phyloP scores from a whole-genome alignment of 2,113 vertebrate species.

The Synchiropus splendidus region DNA sequence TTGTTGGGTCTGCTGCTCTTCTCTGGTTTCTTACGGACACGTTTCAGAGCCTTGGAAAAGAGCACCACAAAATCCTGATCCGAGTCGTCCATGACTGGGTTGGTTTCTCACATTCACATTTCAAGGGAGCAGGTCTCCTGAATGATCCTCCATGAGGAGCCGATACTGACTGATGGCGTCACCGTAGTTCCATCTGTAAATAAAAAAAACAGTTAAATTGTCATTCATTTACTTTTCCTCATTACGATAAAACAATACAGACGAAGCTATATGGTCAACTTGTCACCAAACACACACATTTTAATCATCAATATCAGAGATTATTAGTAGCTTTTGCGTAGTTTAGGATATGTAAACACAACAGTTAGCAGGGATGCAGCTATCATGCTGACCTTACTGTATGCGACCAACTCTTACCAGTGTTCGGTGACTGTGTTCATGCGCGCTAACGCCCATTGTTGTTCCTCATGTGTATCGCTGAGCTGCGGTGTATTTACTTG shows the following conservation, averaged over 20 bases:
- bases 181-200: no score
- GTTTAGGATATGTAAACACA: no score
- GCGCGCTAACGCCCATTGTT: neutral
- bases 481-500: no score
- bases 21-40: conserved; percentile 49
- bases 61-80: conserved; percentile 84
- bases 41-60: conserved; percentile 72
- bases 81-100: conserved; percentile 77
- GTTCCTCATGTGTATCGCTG: no score
- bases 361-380: conserved; percentile 1
- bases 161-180: no score
- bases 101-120: conserved; percentile 1
- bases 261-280: no score
- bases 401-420: conserved; percentile 10
- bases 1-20: conserved; percentile 37
- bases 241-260: no score
- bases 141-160: neutral
- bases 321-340: no score
- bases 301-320: no score
- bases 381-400: conserved; percentile 15
- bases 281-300: no score
- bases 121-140: neutral
- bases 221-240: no score
- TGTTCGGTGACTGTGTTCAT: neutral
- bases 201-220: no score